A percentile compares a stretch with the other conserved stretches of the same genome.
These are phyloP conservation scores for Chymomyza caudatula DNA, from an alignment of 2,888 invertebrate genomes.

Conservation along the genomic window DNA sequence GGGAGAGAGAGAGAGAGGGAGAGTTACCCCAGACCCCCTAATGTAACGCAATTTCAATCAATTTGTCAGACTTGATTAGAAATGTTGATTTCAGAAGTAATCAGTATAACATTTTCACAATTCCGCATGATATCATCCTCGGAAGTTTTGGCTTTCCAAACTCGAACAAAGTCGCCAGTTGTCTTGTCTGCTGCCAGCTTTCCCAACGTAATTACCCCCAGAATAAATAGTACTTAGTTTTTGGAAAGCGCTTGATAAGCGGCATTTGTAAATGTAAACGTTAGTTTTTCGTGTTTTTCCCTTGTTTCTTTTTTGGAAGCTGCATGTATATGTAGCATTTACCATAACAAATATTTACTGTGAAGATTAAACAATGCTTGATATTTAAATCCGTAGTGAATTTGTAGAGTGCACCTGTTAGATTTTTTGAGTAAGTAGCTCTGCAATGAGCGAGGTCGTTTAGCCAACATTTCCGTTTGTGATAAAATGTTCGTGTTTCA, in stretches of 20 bases:
- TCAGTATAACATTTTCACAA: neutral
- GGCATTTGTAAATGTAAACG: neutral
- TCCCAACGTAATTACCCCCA: neutral
- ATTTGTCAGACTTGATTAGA: constrained; percentile 3
- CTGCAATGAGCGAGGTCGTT: constrained; percentile 8
- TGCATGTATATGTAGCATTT: neutral
- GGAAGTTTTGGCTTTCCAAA: neutral
- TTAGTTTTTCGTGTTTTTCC: neutral
- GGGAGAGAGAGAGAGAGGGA: too few species aligned
- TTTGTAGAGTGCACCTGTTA: constrained; percentile 46
- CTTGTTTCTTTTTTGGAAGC: neutral
- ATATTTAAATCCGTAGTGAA: constrained; percentile 11
- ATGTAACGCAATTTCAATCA: neutral
- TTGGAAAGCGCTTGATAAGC: neutral
- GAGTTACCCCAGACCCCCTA: neutral
- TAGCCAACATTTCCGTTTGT: constrained; percentile 52
- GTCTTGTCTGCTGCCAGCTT: neutral
- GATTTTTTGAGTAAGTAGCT: constrained; percentile 1
- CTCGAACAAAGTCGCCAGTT: neutral
- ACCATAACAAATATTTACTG: constrained; percentile 33
- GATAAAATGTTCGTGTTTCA: constrained; percentile 35
- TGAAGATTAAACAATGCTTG: constrained; percentile 14
- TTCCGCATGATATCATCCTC: neutral
- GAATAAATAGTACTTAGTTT: neutral
- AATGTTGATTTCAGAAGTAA: neutral